phyloP scores from a whole-genome alignment of 2,113 vertebrate genomes.

The Barbus barbus region DNA sequence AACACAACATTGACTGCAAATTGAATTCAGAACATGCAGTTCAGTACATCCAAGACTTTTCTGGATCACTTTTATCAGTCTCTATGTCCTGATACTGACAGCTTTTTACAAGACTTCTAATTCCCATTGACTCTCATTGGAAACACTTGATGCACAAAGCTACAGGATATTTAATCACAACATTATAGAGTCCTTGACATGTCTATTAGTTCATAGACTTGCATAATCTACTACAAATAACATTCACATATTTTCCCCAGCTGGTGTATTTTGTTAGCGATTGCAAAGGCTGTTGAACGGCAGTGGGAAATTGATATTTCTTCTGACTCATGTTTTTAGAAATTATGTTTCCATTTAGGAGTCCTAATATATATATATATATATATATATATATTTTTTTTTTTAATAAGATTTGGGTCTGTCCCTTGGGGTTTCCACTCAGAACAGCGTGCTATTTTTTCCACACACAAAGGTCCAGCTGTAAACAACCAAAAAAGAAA shows the following conservation, averaged over 20 bases:
- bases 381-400: too few species aligned
- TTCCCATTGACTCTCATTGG: not conserved
- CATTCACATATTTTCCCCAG: not conserved
- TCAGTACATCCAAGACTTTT: constrained; percentile 11
- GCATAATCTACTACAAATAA: constrained; percentile 1
- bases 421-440: not conserved
- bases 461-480: not conserved
- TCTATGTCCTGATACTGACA: not conserved
- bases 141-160: not conserved
- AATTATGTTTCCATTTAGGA: constrained; percentile 7
- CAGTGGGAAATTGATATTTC: not conserved
- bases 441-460: not conserved
- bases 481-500: not conserved
- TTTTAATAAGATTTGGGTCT: not conserved
- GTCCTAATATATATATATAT: too few species aligned
- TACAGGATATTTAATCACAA: not conserved
- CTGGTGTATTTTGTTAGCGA: constrained; percentile 12
- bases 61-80: constrained; percentile 14
- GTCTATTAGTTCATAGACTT: constrained; percentile 2
- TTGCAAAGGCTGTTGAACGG: not conserved
- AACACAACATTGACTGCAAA: not conserved
- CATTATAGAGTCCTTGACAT: not conserved
- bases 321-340: not conserved
- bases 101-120: not conserved
- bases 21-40: too few species aligned